Percentiles rank a stretch among this genome's conserved stretches.
These are phyloP conservation scores for Irena cyanogastra DNA, from an alignment of 2,113 vertebrate species.

Conservation along the genomic window DNA sequence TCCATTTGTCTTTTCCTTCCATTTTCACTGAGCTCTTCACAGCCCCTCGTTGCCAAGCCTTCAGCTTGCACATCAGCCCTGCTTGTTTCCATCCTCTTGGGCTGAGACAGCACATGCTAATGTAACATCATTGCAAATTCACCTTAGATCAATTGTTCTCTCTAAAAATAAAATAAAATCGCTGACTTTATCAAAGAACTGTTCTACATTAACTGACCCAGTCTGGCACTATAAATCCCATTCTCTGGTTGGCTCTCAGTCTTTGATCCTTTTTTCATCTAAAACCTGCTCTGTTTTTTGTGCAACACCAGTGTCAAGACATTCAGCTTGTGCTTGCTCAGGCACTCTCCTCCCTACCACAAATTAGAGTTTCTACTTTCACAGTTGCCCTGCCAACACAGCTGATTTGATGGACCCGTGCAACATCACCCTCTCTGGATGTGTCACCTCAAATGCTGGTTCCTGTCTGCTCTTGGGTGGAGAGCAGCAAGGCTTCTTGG, in stretches of 20 bases:
- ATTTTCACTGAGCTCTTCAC: neutral
- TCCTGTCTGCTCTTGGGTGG: neutral
- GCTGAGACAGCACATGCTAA: neutral
- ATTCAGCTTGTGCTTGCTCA: neutral
- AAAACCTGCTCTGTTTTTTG: neutral
- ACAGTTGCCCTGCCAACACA: neutral
- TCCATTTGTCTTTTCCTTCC: neutral
- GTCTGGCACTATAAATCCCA: neutral
- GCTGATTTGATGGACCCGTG: neutral
- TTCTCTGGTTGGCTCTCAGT: neutral
- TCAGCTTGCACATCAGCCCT: neutral
- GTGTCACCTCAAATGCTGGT: neutral
- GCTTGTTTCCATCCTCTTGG: neutral
- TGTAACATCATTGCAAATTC: neutral
- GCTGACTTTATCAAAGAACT: neutral
- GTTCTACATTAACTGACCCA: neutral
- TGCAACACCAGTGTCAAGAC: neutral
- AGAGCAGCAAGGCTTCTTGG: neutral
- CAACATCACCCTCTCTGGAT: neutral
- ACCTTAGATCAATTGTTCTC: conserved; percentile 26
- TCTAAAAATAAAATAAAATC: conserved; percentile 14
- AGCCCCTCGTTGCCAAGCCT: neutral
- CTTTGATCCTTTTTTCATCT: conserved; percentile 2
- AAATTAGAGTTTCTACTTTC: neutral
- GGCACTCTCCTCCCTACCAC: neutral